These are phyloP conservation scores for Lagodon rhomboides DNA, from an alignment of 2,797 vertebrate genomes.

Conservation along the genomic window DNA sequence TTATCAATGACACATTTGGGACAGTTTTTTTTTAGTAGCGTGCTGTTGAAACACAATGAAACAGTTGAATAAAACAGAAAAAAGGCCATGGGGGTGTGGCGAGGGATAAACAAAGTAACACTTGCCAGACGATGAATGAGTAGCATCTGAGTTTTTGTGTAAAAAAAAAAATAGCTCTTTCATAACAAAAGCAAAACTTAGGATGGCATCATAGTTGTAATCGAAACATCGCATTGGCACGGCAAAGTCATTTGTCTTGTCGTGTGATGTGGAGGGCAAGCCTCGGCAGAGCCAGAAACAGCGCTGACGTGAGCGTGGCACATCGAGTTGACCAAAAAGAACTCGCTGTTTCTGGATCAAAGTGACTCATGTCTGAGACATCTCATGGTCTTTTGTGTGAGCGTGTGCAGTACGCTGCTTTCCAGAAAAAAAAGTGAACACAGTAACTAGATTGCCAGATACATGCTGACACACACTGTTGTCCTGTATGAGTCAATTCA, in stretches of 20 bases:
- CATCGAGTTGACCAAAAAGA: constrained; percentile 53
- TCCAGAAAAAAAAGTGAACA: constrained; percentile 12
- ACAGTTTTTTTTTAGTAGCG: constrained; percentile 17
- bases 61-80: constrained; percentile 10
- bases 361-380: constrained; percentile 74
- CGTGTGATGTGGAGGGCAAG: constrained; percentile 42
- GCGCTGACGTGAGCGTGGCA: constrained; percentile 39
- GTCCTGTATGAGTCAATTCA: neutral
- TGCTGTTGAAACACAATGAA: constrained; percentile 4
- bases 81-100: neutral
- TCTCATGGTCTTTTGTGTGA: constrained; percentile 32
- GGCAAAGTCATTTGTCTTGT: constrained; percentile 24
- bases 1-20: constrained; percentile 74
- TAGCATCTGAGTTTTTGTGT: constrained; percentile 30
- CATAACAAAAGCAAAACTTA: constrained; percentile 1
- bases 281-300: constrained; percentile 61
- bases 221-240: constrained; percentile 16
- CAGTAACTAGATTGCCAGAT: neutral
- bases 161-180: constrained; percentile 9
- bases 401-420: neutral
- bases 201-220: neutral
- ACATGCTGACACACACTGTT: neutral
- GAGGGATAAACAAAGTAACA: constrained; percentile 18
- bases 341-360: constrained; percentile 58
- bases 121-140: neutral